These are phyloP conservation scores for Coelopa frigida DNA, from an alignment of 1,140 invertebrate species.

Conservation along the genomic window DNA sequence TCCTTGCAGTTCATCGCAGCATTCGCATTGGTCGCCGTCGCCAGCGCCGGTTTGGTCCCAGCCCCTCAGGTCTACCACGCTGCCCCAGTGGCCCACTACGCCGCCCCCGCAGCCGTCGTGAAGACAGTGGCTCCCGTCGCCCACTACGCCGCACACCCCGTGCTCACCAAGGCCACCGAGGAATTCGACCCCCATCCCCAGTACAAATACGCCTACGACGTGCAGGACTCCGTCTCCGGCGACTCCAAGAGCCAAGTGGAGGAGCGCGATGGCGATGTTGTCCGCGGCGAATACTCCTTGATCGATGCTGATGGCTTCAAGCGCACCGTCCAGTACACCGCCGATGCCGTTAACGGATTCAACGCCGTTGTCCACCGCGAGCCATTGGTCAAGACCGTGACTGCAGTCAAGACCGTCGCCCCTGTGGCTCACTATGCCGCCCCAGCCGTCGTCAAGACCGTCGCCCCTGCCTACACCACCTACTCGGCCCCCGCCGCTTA, in stretches of 20 bases:
- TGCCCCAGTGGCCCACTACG: constrained; percentile 10
- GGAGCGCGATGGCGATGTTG: constrained; percentile 53
- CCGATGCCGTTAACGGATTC: constrained; percentile 43
- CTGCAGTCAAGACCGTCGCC: constrained; percentile 21
- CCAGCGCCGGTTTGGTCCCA: constrained; percentile 29
- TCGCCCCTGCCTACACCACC: constrained; percentile 7
- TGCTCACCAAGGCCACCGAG: constrained; percentile 6
- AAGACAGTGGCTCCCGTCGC: constrained; percentile 5
- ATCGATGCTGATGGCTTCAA: constrained; percentile 43
- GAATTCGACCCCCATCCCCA: constrained; percentile 47
- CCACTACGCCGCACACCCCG: constrained; percentile 24
- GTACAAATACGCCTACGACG: constrained; percentile 48
- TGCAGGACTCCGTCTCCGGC: constrained; percentile 51
- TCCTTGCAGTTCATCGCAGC: constrained; percentile 3
- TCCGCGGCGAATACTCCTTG: constrained; percentile 43
- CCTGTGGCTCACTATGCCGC: constrained; percentile 46
- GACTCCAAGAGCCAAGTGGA: constrained; percentile 54
- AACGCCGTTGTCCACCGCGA: constrained; percentile 45
- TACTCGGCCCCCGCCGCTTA: not conserved
- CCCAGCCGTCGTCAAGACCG: constrained; percentile 28
- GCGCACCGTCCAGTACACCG: constrained; percentile 45
- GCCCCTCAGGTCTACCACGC: constrained; percentile 18
- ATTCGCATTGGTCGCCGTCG: constrained; percentile 22
- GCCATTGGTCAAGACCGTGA: constrained; percentile 31
- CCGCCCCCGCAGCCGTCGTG: constrained; percentile 8